Percentiles rank a stretch among this genome's conserved stretches.
phyloP scores from a whole-genome alignment of 2,797 vertebrate species.

The Leptatherina wallacei region DNA sequence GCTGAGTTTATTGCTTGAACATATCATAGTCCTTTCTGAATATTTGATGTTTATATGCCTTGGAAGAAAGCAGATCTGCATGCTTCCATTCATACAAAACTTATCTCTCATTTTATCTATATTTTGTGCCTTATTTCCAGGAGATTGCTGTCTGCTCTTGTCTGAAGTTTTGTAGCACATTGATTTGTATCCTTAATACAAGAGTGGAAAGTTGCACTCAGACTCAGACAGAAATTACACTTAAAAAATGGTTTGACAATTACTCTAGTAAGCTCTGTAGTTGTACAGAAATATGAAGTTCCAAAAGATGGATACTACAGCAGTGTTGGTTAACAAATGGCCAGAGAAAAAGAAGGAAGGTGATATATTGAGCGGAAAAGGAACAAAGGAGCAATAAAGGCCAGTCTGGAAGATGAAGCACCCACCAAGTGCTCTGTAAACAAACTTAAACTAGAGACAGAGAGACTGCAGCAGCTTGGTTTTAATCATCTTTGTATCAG shows the following conservation, averaged over 20 bases:
- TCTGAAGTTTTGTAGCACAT: constrained; percentile 24
- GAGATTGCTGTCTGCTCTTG: constrained; percentile 18
- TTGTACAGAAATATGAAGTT: constrained; percentile 19
- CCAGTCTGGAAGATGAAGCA: constrained; percentile 49
- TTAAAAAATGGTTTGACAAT: constrained; percentile 1
- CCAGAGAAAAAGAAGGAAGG: constrained; percentile 6
- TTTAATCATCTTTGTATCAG: constrained; percentile 46
- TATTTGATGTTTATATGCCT: constrained; percentile 59
- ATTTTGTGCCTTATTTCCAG: constrained; percentile 19
- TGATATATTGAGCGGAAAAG: constrained; percentile 31
- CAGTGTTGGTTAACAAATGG: background rate
- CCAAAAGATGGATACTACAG: constrained; percentile 22
- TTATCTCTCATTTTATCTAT: constrained; percentile 64
- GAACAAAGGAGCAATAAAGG: constrained; percentile 39
- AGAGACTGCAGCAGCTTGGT: constrained; percentile 26
- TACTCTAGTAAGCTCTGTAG: constrained; percentile 12
- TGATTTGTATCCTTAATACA: constrained; percentile 33
- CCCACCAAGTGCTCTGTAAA: constrained; percentile 38
- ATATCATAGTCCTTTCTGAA: constrained; percentile 51
- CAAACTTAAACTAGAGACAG: constrained; percentile 32
- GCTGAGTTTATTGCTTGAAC: constrained; percentile 40
- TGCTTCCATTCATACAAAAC: constrained; percentile 66
- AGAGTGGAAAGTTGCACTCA: constrained; percentile 29
- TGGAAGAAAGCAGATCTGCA: constrained; percentile 57
- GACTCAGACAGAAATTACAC: constrained; percentile 15